A percentile compares a stretch with the other conserved stretches of the same genome.
Conservation (phyloP, 2,797 vertebrate genomes). For the Sciurus carolinensis region DNA sequence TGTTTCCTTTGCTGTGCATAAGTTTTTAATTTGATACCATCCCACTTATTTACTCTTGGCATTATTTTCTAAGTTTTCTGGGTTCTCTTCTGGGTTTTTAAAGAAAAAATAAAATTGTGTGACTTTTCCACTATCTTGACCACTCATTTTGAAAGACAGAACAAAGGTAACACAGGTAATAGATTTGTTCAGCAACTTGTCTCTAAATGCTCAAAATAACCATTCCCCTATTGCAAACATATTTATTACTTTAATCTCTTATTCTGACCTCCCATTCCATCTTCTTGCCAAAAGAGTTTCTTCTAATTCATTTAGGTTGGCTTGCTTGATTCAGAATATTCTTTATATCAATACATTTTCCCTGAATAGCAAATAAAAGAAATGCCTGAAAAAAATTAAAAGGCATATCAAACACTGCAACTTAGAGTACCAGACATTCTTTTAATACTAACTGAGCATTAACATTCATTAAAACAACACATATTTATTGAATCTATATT, state of each 20-base stretch:
- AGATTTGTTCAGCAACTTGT: background rate
- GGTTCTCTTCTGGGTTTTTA: too few relatives aligned
- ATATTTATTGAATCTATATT: background rate
- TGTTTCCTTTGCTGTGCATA: too few relatives aligned
- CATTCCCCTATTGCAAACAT: background rate
- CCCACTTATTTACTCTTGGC: too few relatives aligned
- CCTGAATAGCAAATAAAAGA: background rate
- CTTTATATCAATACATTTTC: background rate
- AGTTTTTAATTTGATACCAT: too few relatives aligned
- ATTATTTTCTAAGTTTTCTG: too few relatives aligned
- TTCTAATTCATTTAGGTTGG: background rate
- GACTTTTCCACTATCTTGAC: background rate
- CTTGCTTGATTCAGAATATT: background rate
- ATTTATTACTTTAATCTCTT: background rate
- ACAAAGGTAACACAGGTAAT: background rate
- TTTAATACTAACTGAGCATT: background rate
- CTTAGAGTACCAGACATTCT: background rate
- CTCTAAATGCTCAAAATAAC: background rate
- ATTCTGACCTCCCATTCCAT: background rate
- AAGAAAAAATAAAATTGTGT: background rate
- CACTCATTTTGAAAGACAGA: slow-evolving; percentile 6
- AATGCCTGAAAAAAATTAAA: background rate
- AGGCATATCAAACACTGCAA: background rate
- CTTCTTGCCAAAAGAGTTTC: background rate
- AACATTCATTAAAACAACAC: background rate